Conservation (phyloP, 2,888 invertebrate species). For the Dynastes maya region DNA sequence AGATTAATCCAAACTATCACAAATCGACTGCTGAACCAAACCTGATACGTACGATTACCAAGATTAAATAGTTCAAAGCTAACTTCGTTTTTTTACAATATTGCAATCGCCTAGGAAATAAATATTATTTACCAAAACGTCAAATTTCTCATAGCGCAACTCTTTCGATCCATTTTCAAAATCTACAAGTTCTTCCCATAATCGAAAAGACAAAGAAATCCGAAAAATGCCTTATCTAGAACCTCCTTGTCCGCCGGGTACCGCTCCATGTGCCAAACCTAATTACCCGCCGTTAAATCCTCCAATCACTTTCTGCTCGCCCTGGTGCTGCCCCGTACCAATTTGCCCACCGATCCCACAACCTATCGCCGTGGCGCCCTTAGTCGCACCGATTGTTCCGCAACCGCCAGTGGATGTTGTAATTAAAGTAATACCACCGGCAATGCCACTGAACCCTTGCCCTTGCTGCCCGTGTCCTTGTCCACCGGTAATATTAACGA, state of each 20-base stretch:
- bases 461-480: constrained; percentile 42
- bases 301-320: constrained; percentile 37
- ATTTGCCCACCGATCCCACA: constrained; percentile 45
- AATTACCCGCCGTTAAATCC: constrained; percentile 49
- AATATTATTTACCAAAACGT: constrained; percentile 23
- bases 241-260: constrained; percentile 44
- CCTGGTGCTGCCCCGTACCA: constrained; percentile 46
- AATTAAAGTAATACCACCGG: constrained; percentile 41
- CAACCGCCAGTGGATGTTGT: constrained; percentile 38
- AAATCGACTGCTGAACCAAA: too few species aligned
- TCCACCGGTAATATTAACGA: constrained; percentile 28
- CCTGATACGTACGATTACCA: too few species aligned
- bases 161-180: constrained; percentile 11
- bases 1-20: too few species aligned
- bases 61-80: background rate
- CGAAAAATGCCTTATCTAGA: constrained; percentile 27
- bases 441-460: constrained; percentile 35
- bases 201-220: constrained; percentile 3
- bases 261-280: constrained; percentile 49
- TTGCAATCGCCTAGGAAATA: constrained; percentile 6
- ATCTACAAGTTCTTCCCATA: constrained; percentile 12
- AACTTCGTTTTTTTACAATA: background rate
- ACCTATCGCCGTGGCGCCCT: constrained; percentile 41
- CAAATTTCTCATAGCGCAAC: constrained; percentile 6
- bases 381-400: constrained; percentile 40